phyloP scores from a whole-genome alignment of 2,888 invertebrate species.

The Hyppa rectilinea region DNA sequence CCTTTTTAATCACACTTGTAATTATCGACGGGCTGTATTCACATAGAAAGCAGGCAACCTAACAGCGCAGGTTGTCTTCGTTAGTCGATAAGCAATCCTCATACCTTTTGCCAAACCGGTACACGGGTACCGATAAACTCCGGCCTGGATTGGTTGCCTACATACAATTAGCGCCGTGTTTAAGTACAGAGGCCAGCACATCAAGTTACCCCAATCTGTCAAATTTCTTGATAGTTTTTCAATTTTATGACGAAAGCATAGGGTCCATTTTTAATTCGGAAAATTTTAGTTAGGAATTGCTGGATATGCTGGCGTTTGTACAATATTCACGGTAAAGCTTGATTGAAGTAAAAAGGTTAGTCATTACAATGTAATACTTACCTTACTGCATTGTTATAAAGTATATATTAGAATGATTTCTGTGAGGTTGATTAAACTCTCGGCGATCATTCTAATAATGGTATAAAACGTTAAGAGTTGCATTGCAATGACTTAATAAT shows the following conservation, averaged over 20 bases:
- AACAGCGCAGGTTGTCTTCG: neutral
- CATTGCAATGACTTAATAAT: neutral
- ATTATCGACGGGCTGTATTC: no score
- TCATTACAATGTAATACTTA: neutral
- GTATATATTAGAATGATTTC: neutral
- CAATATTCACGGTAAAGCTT: neutral
- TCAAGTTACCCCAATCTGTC: no score
- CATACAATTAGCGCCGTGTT: neutral
- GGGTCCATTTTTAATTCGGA: no score
- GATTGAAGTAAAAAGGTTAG: neutral
- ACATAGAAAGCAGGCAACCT: neutral
- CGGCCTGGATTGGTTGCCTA: neutral
- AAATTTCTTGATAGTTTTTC: no score
- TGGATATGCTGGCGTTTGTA: no score
- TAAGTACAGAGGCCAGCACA: no score
- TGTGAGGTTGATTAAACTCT: neutral
- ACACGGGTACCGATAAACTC: neutral
- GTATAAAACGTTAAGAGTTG: no score
- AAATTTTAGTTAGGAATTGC: no score
- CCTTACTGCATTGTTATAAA: neutral
- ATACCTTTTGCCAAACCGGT: neutral
- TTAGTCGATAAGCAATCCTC: neutral
- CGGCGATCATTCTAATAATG: neutral
- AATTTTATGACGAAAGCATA: no score
- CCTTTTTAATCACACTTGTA: conserved; percentile 86